Evolutionary conservation across 2,797 vertebrate species (phyloP), one percentile per base, ranked within the genome.

Genomic region (Brachymystax lenok): DNA sequence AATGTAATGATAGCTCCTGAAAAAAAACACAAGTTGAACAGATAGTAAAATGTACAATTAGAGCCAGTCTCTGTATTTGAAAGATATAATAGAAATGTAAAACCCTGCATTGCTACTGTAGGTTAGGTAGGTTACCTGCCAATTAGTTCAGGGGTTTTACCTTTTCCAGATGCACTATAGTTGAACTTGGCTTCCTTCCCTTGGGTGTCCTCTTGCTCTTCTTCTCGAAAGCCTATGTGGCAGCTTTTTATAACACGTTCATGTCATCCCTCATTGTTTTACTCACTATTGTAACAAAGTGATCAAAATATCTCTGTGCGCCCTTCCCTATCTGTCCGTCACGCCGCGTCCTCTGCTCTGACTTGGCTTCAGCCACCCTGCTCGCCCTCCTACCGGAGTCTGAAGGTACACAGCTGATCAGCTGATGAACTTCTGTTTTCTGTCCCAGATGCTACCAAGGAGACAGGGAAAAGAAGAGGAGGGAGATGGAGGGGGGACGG

Each of bases 351-450:
- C 69, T 69, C 33, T 17, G 12, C 68, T 69, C 35, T 63, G 63
- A 67, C 77, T 33, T 78, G 19, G 59, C 76, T 72, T 56, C 28
- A 35, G 8, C 21, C n/a, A 63, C 6, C 51, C 40, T 7, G 64
- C 54, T 28, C 63, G 33, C 33, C 12, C 16, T 21, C 59, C 14
- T 21, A 17, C 33, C 17, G 40, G 30, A 14, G 66, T 70, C 30
- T 19, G 77, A 74, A 74, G 77, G 79, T 82, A 63, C 54, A 24
- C 68, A 28, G 61, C 54, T 74, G 54, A 82, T 81, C 87, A 84
- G 84, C 81, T 87, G 78, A 85, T 88, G 84, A 85, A 85, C 85
- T 87, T 85, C 75, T 86, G 83, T 67, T 88, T 88, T 86, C 73
- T 75, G 56, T 35, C 69, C 12, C 73, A 12, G 74, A 72, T 40